Base-by-base conservation (phyloP, 2,113 vertebrate genomes). In the Misgurnus anguillicaudatus region DNA sequence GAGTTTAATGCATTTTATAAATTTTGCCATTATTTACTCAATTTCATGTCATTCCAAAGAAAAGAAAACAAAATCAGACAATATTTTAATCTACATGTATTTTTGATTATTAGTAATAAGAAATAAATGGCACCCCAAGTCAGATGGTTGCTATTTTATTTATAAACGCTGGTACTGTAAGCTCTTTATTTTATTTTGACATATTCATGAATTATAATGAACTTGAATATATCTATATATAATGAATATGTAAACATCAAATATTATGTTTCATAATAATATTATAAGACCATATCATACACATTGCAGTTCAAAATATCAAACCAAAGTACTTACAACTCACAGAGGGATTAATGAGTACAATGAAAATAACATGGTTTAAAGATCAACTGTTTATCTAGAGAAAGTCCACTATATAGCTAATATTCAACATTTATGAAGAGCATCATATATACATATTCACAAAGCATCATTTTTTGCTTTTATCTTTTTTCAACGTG, bases 121-220 rank as follows among this genome's bases (percentile, higher is more conserved):
- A 48, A 51, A 51, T 51, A 51, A 51, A 11, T 51, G 4, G 11
- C 47, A 51, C 47, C 24, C 24, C 1, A 1, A 31, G 24, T 51
- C 47, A 51, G 47, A 51, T 51, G 48, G 11, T 16, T 51, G 24
- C 24, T 31, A 31, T 51, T 51, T 14, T 2, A 51, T 16, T 5
- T 51, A 14, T 13, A 90, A 19, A 88, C 85, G 85, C 0, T 64
- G 82, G 79, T 75, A 81, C 61, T 55, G 13, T 80, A 31, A 60
- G 48, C 10, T 45, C 76, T 90, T 92, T 92, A 91, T 91, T 93
- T 93, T 91, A 92, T 92, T 91, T 87, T 85, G 86, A 92, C 90
- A 91, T 88, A 87, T 85, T 89, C 89, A 92, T 88, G 89, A 91
- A 90, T 87, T 88, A 85, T 88, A 89, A 91, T 88, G 88, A 91